Evolutionary conservation across 2,113 vertebrate species (phyloP).

Genomic region (Lanius ludovicianus): DNA sequence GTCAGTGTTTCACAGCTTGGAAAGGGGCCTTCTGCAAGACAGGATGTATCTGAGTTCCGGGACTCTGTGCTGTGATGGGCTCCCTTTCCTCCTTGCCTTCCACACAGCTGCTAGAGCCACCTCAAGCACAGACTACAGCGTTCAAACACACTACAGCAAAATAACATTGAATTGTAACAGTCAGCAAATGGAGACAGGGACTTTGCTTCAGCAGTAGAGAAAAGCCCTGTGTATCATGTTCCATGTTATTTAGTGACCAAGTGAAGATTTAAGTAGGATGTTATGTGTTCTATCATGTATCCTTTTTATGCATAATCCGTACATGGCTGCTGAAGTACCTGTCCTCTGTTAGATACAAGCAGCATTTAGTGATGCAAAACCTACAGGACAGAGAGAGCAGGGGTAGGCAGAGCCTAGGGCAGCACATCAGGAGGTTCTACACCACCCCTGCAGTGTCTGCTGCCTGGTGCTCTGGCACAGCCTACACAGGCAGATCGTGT

Average conservation of each 20-base stretch:
- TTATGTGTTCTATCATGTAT: neutral
- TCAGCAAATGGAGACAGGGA: neutral
- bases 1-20: neutral
- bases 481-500: neutral
- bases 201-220: neutral
- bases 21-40: neutral
- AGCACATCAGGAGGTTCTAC: neutral
- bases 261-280: neutral
- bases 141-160: neutral
- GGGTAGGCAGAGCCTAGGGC: neutral
- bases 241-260: neutral
- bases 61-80: rapidly evolving
- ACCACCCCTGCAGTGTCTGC: neutral
- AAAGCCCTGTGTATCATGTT: neutral
- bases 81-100: neutral
- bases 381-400: neutral
- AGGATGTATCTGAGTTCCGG: neutral
- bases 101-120: neutral
- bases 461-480: neutral
- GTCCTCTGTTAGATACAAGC: neutral
- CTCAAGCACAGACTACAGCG: rapidly evolving
- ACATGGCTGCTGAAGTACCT: neutral
- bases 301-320: neutral
- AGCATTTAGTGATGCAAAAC: neutral
- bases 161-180: neutral